phyloP scores from a whole-genome alignment of 2,113 vertebrate genomes.

The Odontophorus gujanensis region DNA sequence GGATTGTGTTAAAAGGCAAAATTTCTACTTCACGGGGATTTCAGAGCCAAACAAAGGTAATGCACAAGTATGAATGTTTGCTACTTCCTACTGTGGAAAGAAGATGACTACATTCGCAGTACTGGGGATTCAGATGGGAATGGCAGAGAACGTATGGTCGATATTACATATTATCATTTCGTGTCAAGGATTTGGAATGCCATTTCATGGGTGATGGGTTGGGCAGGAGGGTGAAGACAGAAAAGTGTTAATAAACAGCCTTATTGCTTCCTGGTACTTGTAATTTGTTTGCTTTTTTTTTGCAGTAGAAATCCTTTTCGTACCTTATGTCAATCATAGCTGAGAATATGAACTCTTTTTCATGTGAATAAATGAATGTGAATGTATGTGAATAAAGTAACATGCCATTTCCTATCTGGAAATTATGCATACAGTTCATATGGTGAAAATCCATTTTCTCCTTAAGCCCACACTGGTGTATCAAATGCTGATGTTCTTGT shows the following conservation, averaged over 20 bases:
- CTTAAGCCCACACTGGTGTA: slow-evolving; percentile 55
- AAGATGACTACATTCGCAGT: slow-evolving; percentile 64
- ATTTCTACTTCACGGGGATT: slow-evolving; percentile 46
- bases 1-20: slow-evolving; percentile 51
- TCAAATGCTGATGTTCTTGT: slow-evolving; percentile 65
- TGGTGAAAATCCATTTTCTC: slow-evolving; percentile 71
- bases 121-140: slow-evolving; percentile 69
- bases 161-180: slow-evolving; percentile 62
- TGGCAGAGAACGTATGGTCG: slow-evolving; percentile 73
- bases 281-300: slow-evolving; percentile 71
- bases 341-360: slow-evolving; percentile 71
- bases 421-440: slow-evolving; percentile 74
- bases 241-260: slow-evolving; percentile 75
- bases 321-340: slow-evolving; percentile 74
- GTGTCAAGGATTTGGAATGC: slow-evolving; percentile 66
- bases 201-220: slow-evolving; percentile 58
- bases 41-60: slow-evolving; percentile 68
- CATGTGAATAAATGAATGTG: slow-evolving; percentile 75
- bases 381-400: slow-evolving; percentile 74
- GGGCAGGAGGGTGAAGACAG: slow-evolving; percentile 68
- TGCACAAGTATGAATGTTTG: slow-evolving; percentile 58
- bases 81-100: slow-evolving; percentile 30
- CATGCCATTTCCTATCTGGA: slow-evolving; percentile 73
- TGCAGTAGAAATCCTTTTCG: slow-evolving; percentile 67
- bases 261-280: slow-evolving; percentile 65